phyloP scores from a whole-genome alignment of 2,797 vertebrate species.

The Gephyroberyx darwinii region DNA sequence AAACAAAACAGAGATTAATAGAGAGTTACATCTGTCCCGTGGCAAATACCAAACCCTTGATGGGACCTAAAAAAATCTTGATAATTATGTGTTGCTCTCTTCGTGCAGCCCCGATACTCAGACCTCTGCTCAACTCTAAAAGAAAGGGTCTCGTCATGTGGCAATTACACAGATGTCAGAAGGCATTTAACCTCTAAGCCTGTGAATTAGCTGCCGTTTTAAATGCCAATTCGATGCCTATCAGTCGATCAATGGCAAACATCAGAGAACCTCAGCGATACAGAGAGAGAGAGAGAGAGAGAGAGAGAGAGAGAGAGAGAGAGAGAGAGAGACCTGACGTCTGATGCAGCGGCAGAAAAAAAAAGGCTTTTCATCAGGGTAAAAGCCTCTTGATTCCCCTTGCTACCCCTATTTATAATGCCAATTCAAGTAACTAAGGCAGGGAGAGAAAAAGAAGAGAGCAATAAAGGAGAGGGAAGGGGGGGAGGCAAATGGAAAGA shows the following conservation, averaged over 20 bases:
- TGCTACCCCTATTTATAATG: constrained; percentile 8
- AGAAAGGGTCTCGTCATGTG: neutral
- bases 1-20: neutral
- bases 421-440: constrained; percentile 11
- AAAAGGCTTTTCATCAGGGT: constrained; percentile 43
- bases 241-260: constrained; percentile 36
- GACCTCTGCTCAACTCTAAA: neutral
- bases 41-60: neutral
- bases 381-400: constrained; percentile 28
- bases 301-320: constrained; percentile 13
- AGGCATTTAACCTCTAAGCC: constrained; percentile 15
- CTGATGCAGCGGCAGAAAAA: constrained; percentile 15
- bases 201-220: constrained; percentile 30
- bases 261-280: constrained; percentile 28
- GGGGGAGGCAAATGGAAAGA: neutral
- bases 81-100: neutral
- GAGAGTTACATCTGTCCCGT: neutral
- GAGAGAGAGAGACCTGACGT: neutral
- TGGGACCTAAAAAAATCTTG: neutral
- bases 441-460: neutral
- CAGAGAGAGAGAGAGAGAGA: constrained; percentile 19
- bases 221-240: constrained; percentile 25
- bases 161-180: constrained; percentile 27
- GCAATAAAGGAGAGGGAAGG: neutral
- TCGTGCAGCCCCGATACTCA: neutral